Conservation (phyloP, 2,888 invertebrate species). For the Apantesis nais region DNA sequence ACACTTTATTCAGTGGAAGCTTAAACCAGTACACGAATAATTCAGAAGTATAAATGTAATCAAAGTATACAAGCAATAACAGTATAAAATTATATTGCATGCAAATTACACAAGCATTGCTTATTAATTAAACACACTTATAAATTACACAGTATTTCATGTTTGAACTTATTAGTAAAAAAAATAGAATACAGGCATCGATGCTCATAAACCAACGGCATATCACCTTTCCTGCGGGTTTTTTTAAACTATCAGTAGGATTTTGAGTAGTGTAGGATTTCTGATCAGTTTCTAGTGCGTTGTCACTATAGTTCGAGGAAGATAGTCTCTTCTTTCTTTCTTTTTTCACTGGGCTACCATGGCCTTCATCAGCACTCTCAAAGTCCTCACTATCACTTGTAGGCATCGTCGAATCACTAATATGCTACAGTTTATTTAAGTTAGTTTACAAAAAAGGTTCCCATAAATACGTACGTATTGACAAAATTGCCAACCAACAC, state of each 20-base stretch:
- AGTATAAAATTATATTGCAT: neutral
- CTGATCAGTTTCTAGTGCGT: constrained; percentile 61
- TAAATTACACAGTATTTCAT: neutral
- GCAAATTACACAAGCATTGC: neutral
- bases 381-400: constrained; percentile 91
- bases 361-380: constrained; percentile 91
- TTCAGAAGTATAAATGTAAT: neutral
- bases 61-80: neutral
- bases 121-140: neutral
- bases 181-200: neutral
- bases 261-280: constrained; percentile 46
- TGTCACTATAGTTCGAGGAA: constrained; percentile 77
- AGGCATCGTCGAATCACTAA: constrained; percentile 79
- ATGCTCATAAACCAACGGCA: constrained; percentile 6
- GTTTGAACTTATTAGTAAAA: neutral
- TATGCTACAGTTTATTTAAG: neutral
- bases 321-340: constrained; percentile 71
- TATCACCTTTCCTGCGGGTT: constrained; percentile 42
- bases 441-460: neutral
- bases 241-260: constrained; percentile 28
- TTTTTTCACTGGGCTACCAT: constrained; percentile 65
- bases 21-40: no score
- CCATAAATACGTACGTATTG: constrained; percentile 41
- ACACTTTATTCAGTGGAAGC: no score
- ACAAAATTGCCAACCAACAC: constrained; percentile 39